Evolutionary conservation across 2,113 vertebrate species (phyloP), one percentile per base, ranked within the genome.

Genomic region (Sander lucioperca): DNA sequence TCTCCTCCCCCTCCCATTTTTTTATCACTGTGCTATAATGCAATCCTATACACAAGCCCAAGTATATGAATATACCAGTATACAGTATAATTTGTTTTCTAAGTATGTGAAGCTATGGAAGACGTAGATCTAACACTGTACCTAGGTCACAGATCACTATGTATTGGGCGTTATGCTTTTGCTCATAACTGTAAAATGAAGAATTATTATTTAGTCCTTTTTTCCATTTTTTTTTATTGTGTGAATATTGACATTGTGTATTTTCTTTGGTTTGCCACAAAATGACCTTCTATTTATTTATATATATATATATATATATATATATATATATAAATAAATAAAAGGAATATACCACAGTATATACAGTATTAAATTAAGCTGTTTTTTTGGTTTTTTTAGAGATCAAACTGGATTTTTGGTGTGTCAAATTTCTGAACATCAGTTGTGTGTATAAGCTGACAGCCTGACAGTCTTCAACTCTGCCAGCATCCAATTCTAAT

Each of bases 121-220:
- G 91, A 94, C 84, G 89, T 96, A 96, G 95, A 96, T 95, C 83
- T 91, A 94, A 97, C 96, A 96, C 96, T 97, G 96, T 96, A 95
- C 94, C 94, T 95, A 92, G 94, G 94, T 94, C 93, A 91, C 92
- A 94, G 92, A 95, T 94, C 94, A 95, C 94, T 95, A 93, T 94
- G 88, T 93, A 79, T 86, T 86, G 89, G 89, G 88, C 51, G 94
- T 95, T 95, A 94, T 95, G 92, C 83, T 93, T 90, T 94, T 93
- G 94, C 92, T 95, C 94, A 95, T 93, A 93, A 96, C 95, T 96
- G 94, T 89, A 93, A 94, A 96, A 95, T 96, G 95, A 96, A 97
- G 95, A 96, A 95, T 96, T 94, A 95, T 95, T 93, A 92, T 96
- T 94, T 93, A 91, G 91, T 94, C 87, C 86, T 89, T 77, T 86